These are phyloP conservation scores for Cepaea hortensis DNA, from an alignment of 2,888 invertebrate species.

Conservation along the genomic window DNA sequence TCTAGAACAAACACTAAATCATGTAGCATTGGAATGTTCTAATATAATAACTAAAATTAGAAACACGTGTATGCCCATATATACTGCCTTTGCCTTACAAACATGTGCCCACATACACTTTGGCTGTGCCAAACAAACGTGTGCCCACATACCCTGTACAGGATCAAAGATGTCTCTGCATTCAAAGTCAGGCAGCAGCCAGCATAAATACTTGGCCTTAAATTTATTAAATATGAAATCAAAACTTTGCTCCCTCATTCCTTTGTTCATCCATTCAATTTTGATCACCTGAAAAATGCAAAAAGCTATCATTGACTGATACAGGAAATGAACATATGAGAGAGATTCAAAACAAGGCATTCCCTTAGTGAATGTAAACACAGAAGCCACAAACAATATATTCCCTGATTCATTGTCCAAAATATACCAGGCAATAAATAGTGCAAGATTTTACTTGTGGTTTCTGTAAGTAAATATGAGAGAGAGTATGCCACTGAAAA, in stretches of 20 bases:
- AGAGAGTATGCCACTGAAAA: background rate
- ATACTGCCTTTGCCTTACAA: too few relatives aligned
- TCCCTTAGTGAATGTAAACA: background rate
- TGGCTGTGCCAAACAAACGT: background rate
- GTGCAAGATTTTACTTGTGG: too few relatives aligned
- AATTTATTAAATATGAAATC: slow-evolving; percentile 93
- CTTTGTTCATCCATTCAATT: slow-evolving; percentile 90
- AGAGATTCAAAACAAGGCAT: background rate
- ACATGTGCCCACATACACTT: too few relatives aligned
- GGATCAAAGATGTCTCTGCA: slow-evolving; percentile 71
- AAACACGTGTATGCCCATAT: too few relatives aligned
- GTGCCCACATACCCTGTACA: slow-evolving; percentile 63
- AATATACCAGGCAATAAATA: too few relatives aligned
- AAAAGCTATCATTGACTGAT: background rate
- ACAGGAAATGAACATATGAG: too few relatives aligned
- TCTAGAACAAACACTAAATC: too few relatives aligned
- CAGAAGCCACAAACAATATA: too few relatives aligned
- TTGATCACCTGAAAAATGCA: slow-evolving; percentile 82
- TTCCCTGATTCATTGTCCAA: too few relatives aligned
- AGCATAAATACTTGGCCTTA: slow-evolving; percentile 90
- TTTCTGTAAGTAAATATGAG: background rate
- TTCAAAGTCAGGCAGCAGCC: slow-evolving; percentile 90
- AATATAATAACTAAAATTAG: too few relatives aligned
- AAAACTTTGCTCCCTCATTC: slow-evolving; percentile 89
- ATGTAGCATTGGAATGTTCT: too few relatives aligned